These are phyloP conservation scores for Cyanoramphus novaezelandiae DNA, from an alignment of 2,113 vertebrate genomes.

Conservation along the genomic window DNA sequence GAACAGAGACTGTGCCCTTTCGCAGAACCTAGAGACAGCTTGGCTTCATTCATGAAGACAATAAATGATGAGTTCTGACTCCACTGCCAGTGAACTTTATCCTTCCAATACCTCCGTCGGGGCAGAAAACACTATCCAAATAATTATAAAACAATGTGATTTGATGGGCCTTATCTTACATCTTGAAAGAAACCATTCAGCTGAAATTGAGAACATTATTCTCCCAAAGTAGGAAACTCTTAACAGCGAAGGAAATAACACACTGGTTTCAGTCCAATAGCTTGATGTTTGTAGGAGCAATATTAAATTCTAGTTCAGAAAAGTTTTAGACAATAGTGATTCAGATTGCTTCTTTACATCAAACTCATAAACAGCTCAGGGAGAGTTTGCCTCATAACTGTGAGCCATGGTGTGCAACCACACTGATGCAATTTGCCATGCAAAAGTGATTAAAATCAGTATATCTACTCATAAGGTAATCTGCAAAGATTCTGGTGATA, in stretches of 20 bases:
- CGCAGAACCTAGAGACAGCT: not conserved
- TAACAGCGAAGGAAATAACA: not conserved
- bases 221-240: not conserved
- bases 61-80: not conserved
- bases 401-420: not conserved
- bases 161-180: not conserved
- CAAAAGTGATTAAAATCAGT: conserved; percentile 21
- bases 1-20: not conserved
- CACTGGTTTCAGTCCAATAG: not conserved
- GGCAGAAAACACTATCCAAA: not conserved
- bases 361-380: not conserved
- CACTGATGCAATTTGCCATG: not conserved
- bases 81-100: not conserved
- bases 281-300: not conserved
- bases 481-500: not conserved
- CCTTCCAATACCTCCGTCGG: not conserved
- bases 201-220: conserved; percentile 10
- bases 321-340: not conserved
- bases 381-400: not conserved
- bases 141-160: not conserved
- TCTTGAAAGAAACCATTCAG: not conserved
- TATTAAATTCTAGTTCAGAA: conserved; percentile 10
- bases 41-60: not conserved
- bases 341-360: not conserved
- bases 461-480: not conserved